Base-by-base conservation (phyloP, 2,797 vertebrate species). In the Cyprinella venusta region DNA sequence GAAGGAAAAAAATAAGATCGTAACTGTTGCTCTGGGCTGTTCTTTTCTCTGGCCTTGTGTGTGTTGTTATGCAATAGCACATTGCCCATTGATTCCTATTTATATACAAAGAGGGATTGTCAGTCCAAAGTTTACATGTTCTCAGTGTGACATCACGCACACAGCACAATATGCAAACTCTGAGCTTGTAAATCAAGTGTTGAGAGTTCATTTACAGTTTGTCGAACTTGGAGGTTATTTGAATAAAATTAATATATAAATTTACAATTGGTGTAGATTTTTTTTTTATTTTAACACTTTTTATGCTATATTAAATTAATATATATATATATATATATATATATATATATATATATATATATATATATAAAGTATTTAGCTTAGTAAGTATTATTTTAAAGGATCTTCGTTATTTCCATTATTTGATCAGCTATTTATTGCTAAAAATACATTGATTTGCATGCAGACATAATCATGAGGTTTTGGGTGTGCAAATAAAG, bases 91-190 rank as follows among this genome's bases (percentile, higher is more conserved):
- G 40, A 77, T 74, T 75, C 45, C 56, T 36, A 24, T 40, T 45
- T 24, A 10, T 12, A 63, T 59, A 63, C 16, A 45, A 70, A 50
- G 74, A 69, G 64, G 74, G 64, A 38, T 63, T 24, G 64, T 19
- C 74, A 50, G 81, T 78, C 74, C 54, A 70, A 78, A 71, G 81
- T 77, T 77, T 56, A 15, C 64, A 76, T 6, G 24, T 68, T 69
- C 40, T 48, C 21, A 10, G 9, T 0, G 21, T 78, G 81, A 70
- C 38, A 36, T 77, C 38, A 83, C 33, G 4, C 52, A 18, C 61
- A 21, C 33, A 56, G n/a, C 30, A 50, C 18, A 12, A 2, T 52
- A 50, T 52, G 19, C 52, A 38, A 70, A 61, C 52, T 12, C n/a
- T 10, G 1, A 63, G 15, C 74, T 36, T 69, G 50, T 54, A n/a